Percentiles rank a stretch among this genome's conserved stretches.
Conservation (phyloP, 2,888 invertebrate genomes). For the Sinelater perroti region DNA sequence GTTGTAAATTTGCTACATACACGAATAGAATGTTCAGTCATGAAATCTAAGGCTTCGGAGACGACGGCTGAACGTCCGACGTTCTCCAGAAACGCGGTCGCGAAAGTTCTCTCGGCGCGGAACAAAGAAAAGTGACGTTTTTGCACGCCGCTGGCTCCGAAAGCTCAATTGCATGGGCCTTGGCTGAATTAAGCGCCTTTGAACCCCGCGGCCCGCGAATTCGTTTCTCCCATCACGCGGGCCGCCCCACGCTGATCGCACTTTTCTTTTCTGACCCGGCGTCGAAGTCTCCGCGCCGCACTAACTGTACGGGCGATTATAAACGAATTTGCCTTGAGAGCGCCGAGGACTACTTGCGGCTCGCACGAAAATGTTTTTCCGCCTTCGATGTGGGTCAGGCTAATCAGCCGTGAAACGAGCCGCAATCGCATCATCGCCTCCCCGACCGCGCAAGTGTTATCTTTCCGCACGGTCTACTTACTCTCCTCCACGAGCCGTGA, state of each 20-base stretch:
- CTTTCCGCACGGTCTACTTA: constrained; percentile 26
- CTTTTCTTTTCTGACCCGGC: too few relatives aligned
- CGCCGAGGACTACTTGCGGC: too few relatives aligned
- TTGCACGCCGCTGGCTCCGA: constrained; percentile 16
- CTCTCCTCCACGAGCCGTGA: constrained; percentile 17
- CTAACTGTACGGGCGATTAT: neutral
- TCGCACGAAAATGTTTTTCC: constrained; percentile 4
- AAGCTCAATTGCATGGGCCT: constrained; percentile 17
- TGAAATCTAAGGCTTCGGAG: too few relatives aligned
- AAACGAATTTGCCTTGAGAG: too few relatives aligned
- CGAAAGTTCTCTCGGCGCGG: constrained; percentile 20
- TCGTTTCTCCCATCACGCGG: constrained; percentile 1
- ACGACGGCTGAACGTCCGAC: neutral
- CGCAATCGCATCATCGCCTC: constrained; percentile 5
- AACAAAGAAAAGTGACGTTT: constrained; percentile 28
- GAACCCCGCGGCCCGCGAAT: too few relatives aligned
- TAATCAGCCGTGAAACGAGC: constrained; percentile 13
- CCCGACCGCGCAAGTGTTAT: constrained; percentile 17
- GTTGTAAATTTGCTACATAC: too few relatives aligned
- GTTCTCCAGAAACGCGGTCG: neutral
- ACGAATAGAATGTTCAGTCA: too few relatives aligned
- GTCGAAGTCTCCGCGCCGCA: neutral
- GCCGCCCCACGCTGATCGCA: too few relatives aligned
- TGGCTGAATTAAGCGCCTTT: too few relatives aligned
- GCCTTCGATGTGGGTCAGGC: constrained; percentile 9